Evolutionary conservation across 2,797 vertebrate genomes (phyloP), one percentile per base, ranked within the genome.

Genomic region (Eupleurogrammus muticus): DNA sequence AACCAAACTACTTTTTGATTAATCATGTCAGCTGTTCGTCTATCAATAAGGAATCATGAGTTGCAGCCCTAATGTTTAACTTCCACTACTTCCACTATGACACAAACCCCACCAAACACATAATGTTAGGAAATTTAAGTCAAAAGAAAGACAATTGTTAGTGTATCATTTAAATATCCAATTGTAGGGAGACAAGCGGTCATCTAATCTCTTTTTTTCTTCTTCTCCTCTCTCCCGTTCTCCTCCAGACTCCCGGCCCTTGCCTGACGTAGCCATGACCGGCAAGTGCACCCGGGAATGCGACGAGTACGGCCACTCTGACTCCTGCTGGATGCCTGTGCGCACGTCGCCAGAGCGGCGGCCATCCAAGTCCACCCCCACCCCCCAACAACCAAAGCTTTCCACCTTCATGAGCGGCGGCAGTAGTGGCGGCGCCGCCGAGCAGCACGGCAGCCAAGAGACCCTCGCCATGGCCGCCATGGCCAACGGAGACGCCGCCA

Each of bases 311-410:
- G 97, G 98, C 92, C 98, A 99, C 94, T 99, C 98, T 14, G 98
- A 99, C 87, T 97, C 98, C 94, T 99, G 98, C 94, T 99, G 98
- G 98, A 99, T 99, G 98, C 98, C 98, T 12, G 97, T 99, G 86
- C 97, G 96, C 87, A 99, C 97, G 70, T 99, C 98, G 84, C 98
- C 98, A 0, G 98, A 99, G 92, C 95, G 96, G 85, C 96, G 96
- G 91, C 95, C 94, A 77, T 90, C 92, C 70, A 92, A 92, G 93
- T 97, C 97, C 83, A 97, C 94, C 91, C 96, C 94, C 93, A 96
- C 89, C 87, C 96, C 93, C 87, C 97, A 97, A 94, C 97, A 97
- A 95, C 97, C 97, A 94, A 99, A 99, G 95, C 97, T 99, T 92
- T 99, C 97, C 87, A 99, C 98, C 88, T 99, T 99, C 94, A 98